Conservation (phyloP, 2,797 vertebrate genomes). For the Parauchenoglanis punctatus region DNA sequence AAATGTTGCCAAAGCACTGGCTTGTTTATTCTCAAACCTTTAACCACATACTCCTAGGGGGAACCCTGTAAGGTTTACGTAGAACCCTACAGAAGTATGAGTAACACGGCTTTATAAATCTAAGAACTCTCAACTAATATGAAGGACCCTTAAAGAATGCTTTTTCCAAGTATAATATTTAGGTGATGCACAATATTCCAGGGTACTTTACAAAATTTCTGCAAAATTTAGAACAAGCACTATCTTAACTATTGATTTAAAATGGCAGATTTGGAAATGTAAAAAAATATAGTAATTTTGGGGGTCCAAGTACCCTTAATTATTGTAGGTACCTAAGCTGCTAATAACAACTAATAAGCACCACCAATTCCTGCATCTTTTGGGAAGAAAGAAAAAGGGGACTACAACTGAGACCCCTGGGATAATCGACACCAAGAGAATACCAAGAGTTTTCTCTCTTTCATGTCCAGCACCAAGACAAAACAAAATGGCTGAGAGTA, state of each 20-base stretch:
- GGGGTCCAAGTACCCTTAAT: neutral
- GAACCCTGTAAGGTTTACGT: neutral
- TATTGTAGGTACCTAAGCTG: neutral
- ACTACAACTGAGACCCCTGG: neutral
- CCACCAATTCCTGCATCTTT: neutral
- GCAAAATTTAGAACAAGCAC: neutral
- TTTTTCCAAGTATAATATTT: neutral
- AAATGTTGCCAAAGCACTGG: constrained; percentile 37
- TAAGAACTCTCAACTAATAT: neutral
- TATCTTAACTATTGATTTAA: neutral
- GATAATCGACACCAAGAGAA: neutral
- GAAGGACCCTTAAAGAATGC: neutral
- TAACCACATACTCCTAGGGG: neutral
- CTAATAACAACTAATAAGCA: no score
- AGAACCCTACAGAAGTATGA: neutral
- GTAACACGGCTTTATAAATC: neutral
- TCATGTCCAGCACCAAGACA: no score
- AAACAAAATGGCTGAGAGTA: neutral
- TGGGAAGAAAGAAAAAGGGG: neutral
- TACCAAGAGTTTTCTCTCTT: neutral
- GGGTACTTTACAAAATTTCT: neutral
- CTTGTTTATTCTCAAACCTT: neutral
- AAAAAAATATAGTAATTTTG: neutral
- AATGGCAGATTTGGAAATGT: neutral
- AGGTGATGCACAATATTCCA: neutral